A percentile compares a stretch with the other conserved stretches of the same genome.
Conservation (phyloP, 2,888 invertebrate species). For the Rhagophthalmus giganteus region DNA sequence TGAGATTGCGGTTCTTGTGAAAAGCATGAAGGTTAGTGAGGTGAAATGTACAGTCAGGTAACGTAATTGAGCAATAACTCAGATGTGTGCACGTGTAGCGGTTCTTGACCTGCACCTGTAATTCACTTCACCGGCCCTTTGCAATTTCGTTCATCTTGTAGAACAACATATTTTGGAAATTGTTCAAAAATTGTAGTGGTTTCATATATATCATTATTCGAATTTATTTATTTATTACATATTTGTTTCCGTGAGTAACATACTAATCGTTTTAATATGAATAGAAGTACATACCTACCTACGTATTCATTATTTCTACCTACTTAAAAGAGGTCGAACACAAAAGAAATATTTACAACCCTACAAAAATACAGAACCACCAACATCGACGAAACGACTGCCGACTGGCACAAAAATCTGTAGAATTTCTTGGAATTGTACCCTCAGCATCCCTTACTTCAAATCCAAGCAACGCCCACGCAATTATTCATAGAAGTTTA, state of each 20-base stretch:
- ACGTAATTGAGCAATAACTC: constrained; percentile 45
- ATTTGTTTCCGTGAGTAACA: too few species aligned
- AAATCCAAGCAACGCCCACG: constrained; percentile 7
- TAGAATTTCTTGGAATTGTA: constrained; percentile 17
- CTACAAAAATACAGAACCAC: too few species aligned
- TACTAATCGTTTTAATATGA: too few species aligned
- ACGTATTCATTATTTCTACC: too few species aligned
- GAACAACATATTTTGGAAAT: constrained; percentile 3
- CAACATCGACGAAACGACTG: neutral
- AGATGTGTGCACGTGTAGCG: constrained; percentile 46
- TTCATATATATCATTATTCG: neutral
- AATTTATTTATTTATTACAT: too few species aligned
- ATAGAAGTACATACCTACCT: too few species aligned
- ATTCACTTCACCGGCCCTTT: constrained; percentile 11
- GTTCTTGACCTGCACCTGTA: constrained; percentile 42
- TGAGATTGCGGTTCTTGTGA: constrained; percentile 2
- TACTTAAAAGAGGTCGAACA: too few species aligned
- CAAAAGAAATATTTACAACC: too few species aligned
- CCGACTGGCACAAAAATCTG: neutral
- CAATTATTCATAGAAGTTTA: constrained; percentile 10
- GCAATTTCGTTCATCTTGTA: neutral
- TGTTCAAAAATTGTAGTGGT: too few species aligned
- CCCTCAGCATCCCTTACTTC: constrained; percentile 8
- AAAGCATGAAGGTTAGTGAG: constrained; percentile 14
- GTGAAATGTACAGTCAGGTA: constrained; percentile 27